These are phyloP conservation scores for Tichodroma muraria DNA, from an alignment of 2,113 vertebrate species.

Conservation along the genomic window DNA sequence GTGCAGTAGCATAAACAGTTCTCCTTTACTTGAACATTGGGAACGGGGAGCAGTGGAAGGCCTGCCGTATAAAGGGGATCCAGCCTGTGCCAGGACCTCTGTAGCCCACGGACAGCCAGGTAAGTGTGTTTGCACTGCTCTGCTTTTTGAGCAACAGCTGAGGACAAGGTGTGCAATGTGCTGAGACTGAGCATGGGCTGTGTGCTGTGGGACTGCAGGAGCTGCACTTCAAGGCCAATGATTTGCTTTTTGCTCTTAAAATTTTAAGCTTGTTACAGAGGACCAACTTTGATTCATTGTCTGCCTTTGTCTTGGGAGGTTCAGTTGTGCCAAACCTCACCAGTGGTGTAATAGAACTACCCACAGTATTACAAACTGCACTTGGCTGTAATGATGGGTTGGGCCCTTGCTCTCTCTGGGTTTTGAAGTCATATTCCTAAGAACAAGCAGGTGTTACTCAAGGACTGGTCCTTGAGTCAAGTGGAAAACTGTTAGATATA, in stretches of 20 bases:
- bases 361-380: background rate
- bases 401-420: background rate
- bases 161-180: background rate
- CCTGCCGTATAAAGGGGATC: background rate
- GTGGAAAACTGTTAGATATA: background rate
- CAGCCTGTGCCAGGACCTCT: background rate
- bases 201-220: accelerated
- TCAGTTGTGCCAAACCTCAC: background rate
- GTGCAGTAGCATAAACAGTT: conserved; percentile 38
- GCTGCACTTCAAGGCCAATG: background rate
- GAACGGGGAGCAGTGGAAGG: background rate
- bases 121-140: background rate
- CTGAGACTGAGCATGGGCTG: background rate
- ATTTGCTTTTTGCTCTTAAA: background rate
- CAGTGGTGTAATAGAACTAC: background rate
- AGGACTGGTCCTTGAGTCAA: background rate
- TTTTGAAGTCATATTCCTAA: background rate
- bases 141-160: background rate
- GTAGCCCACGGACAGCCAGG: background rate
- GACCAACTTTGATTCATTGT: background rate
- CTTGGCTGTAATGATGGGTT: background rate
- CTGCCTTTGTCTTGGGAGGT: background rate
- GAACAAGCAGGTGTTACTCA: background rate
- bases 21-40: background rate
- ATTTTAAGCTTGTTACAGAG: background rate